Evolutionary conservation across 2,888 invertebrate genomes (phyloP), one percentile per base, ranked within the genome.

Genomic region (Watsonalla cultraria): DNA sequence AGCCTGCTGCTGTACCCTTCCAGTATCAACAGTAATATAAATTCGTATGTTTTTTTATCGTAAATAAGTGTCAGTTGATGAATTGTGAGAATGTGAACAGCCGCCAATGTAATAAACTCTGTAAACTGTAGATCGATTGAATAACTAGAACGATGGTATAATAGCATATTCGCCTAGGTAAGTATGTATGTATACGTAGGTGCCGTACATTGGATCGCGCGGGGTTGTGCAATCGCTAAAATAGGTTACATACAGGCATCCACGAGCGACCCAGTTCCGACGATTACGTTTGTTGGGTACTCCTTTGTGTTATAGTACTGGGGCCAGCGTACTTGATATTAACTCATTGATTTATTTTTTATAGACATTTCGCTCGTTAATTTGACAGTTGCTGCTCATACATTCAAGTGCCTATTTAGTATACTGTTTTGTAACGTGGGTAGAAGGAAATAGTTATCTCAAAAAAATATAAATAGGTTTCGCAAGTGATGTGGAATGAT

Each of bases 211-310:
- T 74, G 72, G 72, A 76, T 65, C 67, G 24, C 24, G 24, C 24
- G 24, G 66, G 67, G 73, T 85, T 85, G 79, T 78, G 82, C 79
- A 84, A 84, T 70, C 66, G 62, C 66, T 64, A 78, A 84, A 82
- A 85, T 85, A 78, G 82, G 80, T 81, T 82, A 80, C 70, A 74
- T 82, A 80, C 70, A 74, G 73, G 72, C 73, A 80, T 75, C 60
- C 57, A 75, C 74, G 59, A 69, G 62, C 73, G 78, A 74, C 80
- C 80, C 66, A 81, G 70, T 76, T 84, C 68, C 69, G 63, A 55
- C 70, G 63, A 72, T 72, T 70, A 66, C 68, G 67, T 67, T 68
- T 60, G 62, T 64, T 64, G 66, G 56, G 58, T 57, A 61, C 68
- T 71, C 73, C 74, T 76, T 77, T 80, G 74, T 79, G 74, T 63